Evolutionary conservation across 2,888 invertebrate genomes (phyloP).

Genomic region (Ptilodon capucinus): DNA sequence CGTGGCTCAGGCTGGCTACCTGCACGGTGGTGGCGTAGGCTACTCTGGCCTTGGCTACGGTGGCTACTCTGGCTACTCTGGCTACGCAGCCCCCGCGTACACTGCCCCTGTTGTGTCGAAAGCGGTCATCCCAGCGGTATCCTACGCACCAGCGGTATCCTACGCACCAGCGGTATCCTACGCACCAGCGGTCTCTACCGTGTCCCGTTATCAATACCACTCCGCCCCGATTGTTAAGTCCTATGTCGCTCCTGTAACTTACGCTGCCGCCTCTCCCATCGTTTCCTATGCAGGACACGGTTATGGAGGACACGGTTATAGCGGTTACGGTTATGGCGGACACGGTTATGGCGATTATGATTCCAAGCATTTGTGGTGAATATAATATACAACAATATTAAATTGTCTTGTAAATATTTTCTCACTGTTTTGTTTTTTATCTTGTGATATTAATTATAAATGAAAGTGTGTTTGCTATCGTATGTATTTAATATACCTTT

Average conservation of each 20-base stretch:
- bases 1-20: conserved; percentile 48
- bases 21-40: conserved; percentile 36
- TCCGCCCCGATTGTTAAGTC: conserved; percentile 44
- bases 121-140: conserved; percentile 39
- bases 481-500: conserved; percentile 21
- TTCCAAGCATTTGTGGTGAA: conserved; percentile 51
- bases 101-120: conserved; percentile 38
- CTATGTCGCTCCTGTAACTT: conserved; percentile 39
- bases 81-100: conserved; percentile 34
- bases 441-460: neutral
- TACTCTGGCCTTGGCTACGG: conserved; percentile 37
- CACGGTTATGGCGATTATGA: conserved; percentile 23
- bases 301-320: conserved; percentile 33
- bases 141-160: conserved; percentile 41
- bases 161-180: conserved; percentile 42
- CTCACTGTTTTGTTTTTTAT: neutral
- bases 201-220: conserved; percentile 55
- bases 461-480: neutral
- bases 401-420: neutral
- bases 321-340: conserved; percentile 21
- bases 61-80: conserved; percentile 41
- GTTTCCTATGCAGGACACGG: conserved; percentile 7
- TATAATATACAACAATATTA: neutral
- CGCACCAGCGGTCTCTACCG: conserved; percentile 48
- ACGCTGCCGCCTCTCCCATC: conserved; percentile 23